phyloP scores from a whole-genome alignment of 1,140 invertebrate genomes.

The Heterodera carotae region DNA sequence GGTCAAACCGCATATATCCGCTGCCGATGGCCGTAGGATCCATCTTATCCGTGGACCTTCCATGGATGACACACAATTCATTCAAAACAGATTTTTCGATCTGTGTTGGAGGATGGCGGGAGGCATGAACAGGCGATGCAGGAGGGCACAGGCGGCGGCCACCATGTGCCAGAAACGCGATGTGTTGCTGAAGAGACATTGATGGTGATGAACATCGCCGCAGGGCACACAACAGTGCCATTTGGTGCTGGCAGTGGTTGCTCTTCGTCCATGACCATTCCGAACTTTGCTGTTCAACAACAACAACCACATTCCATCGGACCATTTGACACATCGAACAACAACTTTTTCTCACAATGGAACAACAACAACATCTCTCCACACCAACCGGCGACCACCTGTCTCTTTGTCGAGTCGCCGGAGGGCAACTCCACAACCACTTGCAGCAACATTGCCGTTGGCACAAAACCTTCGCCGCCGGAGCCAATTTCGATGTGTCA shows the following conservation, averaged over 20 bases:
- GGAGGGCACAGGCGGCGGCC: background rate
- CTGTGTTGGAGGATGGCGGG: constrained; percentile 14
- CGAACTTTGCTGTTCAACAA: background rate
- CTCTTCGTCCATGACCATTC: background rate
- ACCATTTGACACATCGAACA: background rate
- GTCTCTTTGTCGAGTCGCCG: background rate
- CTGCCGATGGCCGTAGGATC: too few species aligned
- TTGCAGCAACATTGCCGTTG: background rate
- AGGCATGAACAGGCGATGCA: background rate
- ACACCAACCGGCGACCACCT: background rate
- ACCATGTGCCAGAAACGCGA: background rate
- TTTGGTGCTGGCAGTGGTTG: background rate
- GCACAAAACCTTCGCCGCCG: background rate
- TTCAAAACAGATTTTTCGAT: constrained; percentile 17
- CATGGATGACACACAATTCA: too few species aligned
- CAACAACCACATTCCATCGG: background rate
- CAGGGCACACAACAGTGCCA: background rate
- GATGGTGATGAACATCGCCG: background rate
- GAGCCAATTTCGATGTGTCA: constrained; percentile 6
- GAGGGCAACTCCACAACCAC: background rate
- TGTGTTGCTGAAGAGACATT: background rate
- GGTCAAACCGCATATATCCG: too few species aligned
- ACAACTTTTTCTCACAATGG: background rate
- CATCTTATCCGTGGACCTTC: too few species aligned
- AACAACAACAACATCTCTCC: background rate